phyloP scores from a whole-genome alignment of 2,888 invertebrate species.

The Bellardia bayeri region DNA sequence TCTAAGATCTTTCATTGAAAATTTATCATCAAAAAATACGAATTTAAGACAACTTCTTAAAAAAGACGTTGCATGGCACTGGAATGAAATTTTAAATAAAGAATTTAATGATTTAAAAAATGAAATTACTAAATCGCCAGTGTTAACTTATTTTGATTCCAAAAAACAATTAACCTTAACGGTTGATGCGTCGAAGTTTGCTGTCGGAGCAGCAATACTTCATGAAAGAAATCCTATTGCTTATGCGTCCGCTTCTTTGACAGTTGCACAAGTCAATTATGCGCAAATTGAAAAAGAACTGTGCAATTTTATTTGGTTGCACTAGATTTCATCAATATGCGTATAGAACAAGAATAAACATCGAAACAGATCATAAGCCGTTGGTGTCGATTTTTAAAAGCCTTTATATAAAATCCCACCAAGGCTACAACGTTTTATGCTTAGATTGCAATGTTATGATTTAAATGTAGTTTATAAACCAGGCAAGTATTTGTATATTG shows the following conservation, averaged over 20 bases:
- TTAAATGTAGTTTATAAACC: conserved; percentile 8
- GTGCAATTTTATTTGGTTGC: conserved; percentile 68
- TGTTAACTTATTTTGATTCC: conserved; percentile 59
- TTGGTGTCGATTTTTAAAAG: conserved; percentile 16
- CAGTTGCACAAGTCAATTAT: conserved; percentile 64
- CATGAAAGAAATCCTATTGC: conserved; percentile 62
- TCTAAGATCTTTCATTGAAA: conserved; percentile 58
- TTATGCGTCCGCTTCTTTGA: conserved; percentile 56
- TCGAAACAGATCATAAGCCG: conserved; percentile 46
- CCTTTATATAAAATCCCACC: conserved; percentile 18
- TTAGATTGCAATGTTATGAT: conserved; percentile 27
- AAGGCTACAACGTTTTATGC: conserved; percentile 17
- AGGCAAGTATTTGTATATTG: conserved; percentile 35
- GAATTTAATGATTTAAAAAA: conserved; percentile 48
- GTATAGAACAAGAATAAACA: conserved; percentile 57
- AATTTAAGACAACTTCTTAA: too few relatives aligned
- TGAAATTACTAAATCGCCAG: conserved; percentile 46
- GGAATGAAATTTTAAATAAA: conserved; percentile 33
- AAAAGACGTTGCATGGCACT: conserved; percentile 63
- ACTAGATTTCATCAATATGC: conserved; percentile 69
- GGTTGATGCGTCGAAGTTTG: conserved; percentile 65
- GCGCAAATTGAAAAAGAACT: conserved; percentile 73
- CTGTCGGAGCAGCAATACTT: conserved; percentile 62
- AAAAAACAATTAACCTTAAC: conserved; percentile 46
- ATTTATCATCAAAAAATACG: too few relatives aligned